A percentile compares a stretch with the other conserved stretches of the same genome.
Conservation (phyloP, 2,113 vertebrate genomes). For the Perca schrenkii region DNA sequence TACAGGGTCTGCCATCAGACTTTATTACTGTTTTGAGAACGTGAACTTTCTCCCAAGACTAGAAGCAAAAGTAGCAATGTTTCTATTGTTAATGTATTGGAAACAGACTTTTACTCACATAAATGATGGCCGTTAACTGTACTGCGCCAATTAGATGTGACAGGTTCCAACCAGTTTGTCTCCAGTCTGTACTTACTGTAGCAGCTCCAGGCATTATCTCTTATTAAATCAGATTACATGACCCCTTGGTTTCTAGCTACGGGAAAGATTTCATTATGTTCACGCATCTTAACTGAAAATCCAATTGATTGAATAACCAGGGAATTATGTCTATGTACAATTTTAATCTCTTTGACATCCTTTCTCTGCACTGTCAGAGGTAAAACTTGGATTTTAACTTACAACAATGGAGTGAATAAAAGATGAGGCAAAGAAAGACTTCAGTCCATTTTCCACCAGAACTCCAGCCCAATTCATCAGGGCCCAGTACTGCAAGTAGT, state of each 20-base stretch:
- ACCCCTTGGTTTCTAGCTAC: slow-evolving; percentile 34
- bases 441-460: slow-evolving; percentile 86
- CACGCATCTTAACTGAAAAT: slow-evolving; percentile 29
- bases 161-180: slow-evolving; percentile 20
- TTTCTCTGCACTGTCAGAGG: background rate
- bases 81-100: background rate
- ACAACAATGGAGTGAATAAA: slow-evolving; percentile 84
- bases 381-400: slow-evolving; percentile 73
- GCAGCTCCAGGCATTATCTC: slow-evolving; percentile 23
- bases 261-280: slow-evolving; percentile 35
- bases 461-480: slow-evolving; percentile 94
- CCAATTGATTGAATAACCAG: background rate
- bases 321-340: background rate
- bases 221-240: slow-evolving; percentile 41
- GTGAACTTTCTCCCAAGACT: slow-evolving; percentile 12
- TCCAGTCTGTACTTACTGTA: slow-evolving; percentile 15
- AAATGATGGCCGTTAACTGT: slow-evolving; percentile 25
- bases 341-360: background rate
- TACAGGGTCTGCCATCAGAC: slow-evolving; percentile 29
- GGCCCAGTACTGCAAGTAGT: slow-evolving; percentile 94
- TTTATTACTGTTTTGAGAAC: slow-evolving; percentile 45
- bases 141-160: slow-evolving; percentile 46
- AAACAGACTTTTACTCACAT: slow-evolving; percentile 34
- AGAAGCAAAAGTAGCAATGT: slow-evolving; percentile 13
- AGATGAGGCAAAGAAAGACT: slow-evolving; percentile 82